Evolutionary conservation across 2,888 invertebrate species (phyloP), one percentile per base, ranked within the genome.

Genomic region (Lasioglossum leucozonium): DNA sequence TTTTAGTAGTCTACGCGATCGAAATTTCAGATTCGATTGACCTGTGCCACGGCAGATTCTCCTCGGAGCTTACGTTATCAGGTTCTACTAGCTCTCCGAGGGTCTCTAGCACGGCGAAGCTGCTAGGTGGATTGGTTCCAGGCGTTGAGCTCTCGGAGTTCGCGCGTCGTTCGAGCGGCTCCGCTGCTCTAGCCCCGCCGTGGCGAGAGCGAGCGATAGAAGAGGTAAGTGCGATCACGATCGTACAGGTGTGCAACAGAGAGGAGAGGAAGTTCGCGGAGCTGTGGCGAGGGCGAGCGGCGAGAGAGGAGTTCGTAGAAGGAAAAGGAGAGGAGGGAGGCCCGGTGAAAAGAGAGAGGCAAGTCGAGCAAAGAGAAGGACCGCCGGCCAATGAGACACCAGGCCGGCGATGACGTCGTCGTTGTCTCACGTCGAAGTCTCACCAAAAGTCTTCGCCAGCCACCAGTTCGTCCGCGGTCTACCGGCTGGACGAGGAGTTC

Each of bases 381-480:
- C 72, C 85, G 83, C 81, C 87, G 90, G 86, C 94, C 94, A 94
- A 94, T 94, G 91, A 92, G 91, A 90, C 84, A 88, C 82, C 92
- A 89, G 91, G 88, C 86, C 86, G 89, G 86, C 85, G 91, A 91
- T 93, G 94, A 94, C 94, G 94, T 93, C 90, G 92, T 76, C 90
- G 92, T 92, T 91, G 91, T 92, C 91, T 92, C 92, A 91, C 92
- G 88, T 92, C 90, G 76, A 91, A 92, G 93, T 92, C 94, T 92
- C 92, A 91, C 92, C 87, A 92, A 93, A 93, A 93, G 91, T 92
- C 91, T 90, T 91, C 88, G 86, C 90, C 89, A 89, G 91, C 92
- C 92, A 90, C 89, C 93, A 95, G 95, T 94, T 93, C 92, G 94
- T 94, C 93, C 95, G 94, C 93, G 94, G 93, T 93, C 94, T 94